Evolutionary conservation across 2,113 vertebrate genomes (phyloP), one percentile per base, ranked within the genome.

Genomic region (Quiscalus mexicanus): DNA sequence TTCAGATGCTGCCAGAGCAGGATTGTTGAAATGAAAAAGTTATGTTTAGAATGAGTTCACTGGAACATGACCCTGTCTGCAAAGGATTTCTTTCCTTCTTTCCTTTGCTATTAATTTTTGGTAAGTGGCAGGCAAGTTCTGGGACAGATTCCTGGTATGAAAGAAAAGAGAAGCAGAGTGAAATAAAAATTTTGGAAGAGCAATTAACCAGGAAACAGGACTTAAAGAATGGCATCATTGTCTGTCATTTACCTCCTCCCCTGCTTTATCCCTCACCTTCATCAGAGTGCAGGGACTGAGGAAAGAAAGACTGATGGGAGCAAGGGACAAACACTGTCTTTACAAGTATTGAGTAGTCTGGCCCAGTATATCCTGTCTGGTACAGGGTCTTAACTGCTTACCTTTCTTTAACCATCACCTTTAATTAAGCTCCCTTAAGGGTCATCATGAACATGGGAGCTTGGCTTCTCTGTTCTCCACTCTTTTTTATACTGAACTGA

Each of bases 351-450:
- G 59, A 56, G 50, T 33, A 64, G 68, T 84, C 77, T 90, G 71
- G n/a, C n/a, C 94, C 45, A 64, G 64, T 20, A 19, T 68, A 86
- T 44, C 33, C 65, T 84, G 76, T 87, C 90, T 94, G 73, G 68
- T 47, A 21, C 39, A 79, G 80, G 25, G 65, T 58, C 50, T 86
- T 87, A 92, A 75, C 31, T 84, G 53, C 92, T 84, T 87, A 84
- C 92, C 53, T 84, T 83, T 92, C 60, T 62, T 90, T 84, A 80
- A 80, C 49, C 33, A 68, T 62, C 60, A 49, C 58, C 53, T 94
- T 86, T 88, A 96, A 94, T 89, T 92, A 75, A 78, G 31, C 79
- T 96, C 88, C 95, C 96, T 93, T 93, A 78, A 87, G 93, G 58
- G n/a, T 79, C 86, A 73, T 95, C 80, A 84, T 71, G 62, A 89